Base-by-base conservation (phyloP, 2,797 vertebrate species). In the Diplodus sargus region DNA sequence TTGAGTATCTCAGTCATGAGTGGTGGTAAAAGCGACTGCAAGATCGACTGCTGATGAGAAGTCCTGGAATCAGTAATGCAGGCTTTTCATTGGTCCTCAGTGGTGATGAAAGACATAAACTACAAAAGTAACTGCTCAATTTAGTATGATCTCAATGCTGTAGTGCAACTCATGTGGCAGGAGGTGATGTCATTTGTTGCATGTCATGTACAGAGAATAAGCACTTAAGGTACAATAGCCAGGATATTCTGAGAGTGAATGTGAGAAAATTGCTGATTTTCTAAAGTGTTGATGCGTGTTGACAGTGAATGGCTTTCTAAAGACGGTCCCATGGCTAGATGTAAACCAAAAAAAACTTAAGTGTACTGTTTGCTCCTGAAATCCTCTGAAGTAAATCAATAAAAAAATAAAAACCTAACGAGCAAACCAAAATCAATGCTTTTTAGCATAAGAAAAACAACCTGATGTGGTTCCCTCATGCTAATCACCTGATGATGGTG, bases 361-460 rank as follows among this genome's bases (percentile, higher is more conserved):
- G 16, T 2, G 1, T 47, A 16, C 18, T 51, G 49, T 39, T 10
- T 20, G 11, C 2, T 39, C 39, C 39, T 39, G 8, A 61, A 22
- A 16, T 45, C 5, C 25, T 68, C 9, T 5, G 23, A 54, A 68
- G 28, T 52, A 47, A 67, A 34, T 54, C 18, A 54, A 74, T 1
- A 47, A n/a, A 25, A 61, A 67, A 52, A 39, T 0, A 12, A 20
- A 56, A 28, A 78, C 20, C 2, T 52, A 4, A 66, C 57, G 13
- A 45, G 30, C 12, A 23, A 59, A 63, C 42, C 17, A 43, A 79
- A 80, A 74, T 74, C 13, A 62, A 59, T 34, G 66, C 70, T 81
- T 12, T 77, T 85, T 66, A 87, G 64, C 85, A 90, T 78, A 51
- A 82, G 62, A 85, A 86, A 82, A 74, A 56, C 62, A 30, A 45